Evolutionary conservation across 2,888 invertebrate genomes (phyloP), one percentile per base, ranked within the genome.

Genomic region (Drosophila mayaguana): DNA sequence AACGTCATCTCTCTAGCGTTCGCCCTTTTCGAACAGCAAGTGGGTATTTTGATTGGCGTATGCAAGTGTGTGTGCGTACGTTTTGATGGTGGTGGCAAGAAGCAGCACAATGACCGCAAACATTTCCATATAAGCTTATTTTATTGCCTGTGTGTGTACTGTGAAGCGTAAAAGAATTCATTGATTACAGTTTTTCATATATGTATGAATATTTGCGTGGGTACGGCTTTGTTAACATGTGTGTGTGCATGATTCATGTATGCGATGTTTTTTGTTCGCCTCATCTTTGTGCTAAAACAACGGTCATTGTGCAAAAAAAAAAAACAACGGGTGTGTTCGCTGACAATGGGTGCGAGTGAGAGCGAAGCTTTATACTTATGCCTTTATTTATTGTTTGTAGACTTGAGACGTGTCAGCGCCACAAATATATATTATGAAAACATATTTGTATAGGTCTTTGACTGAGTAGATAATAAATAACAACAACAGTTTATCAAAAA

Each of bases 51-150:
- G 78, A 82, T 81, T 78, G 78, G 67, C 63, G 38, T 66, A 64
- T 67, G 50, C 54, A 50, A 50, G 48, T 48, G 48, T 46, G 51
- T 59, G 63, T 63, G 83, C 60, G 69, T 75, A 50, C 50, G 51
- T 66, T 65, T 65, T 67, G 54, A n/a, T 83, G 78, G 87, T 84
- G 84, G 84, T 84, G 73, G 88, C 72, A 80, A 84, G 84, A 87
- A 87, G 84, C 78, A 85, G 84, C 67, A 50, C 78, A 78, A 78
- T 68, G 81, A 78, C 82, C 83, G 70, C 85, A 88, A 79, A 84
- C 81, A 88, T 79, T 78, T 88, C 85, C 85, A 78, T 85, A 80
- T 87, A 83, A 85, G 81, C 79, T 54, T 79, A 75, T 83, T 77
- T 70, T 32, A 48, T 66, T 62, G 54, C 65, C 46, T 75, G 43